Conservation (phyloP, 2,797 vertebrate genomes). For the Lophotriccus pileatus region DNA sequence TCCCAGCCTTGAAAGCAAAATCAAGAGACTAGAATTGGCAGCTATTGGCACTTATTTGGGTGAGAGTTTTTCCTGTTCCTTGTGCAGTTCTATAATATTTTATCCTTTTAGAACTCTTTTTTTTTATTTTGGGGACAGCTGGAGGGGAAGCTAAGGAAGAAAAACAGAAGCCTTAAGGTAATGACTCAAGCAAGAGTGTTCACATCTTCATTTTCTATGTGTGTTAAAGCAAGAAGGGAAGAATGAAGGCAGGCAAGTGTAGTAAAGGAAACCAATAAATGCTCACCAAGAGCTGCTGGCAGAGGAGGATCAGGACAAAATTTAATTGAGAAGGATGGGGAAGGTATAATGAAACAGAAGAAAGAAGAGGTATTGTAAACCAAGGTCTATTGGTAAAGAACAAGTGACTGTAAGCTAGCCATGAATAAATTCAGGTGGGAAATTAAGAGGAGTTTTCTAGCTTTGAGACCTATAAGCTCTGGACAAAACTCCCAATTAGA, state of each 20-base stretch:
- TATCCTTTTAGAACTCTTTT: slow-evolving; percentile 13
- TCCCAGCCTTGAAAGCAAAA: slow-evolving; percentile 57
- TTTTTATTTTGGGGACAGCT: slow-evolving; percentile 1
- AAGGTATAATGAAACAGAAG: background rate
- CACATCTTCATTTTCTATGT: background rate
- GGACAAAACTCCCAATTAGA: background rate
- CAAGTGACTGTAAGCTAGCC: background rate
- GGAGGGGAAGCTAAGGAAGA: slow-evolving; percentile 18
- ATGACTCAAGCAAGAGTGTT: slow-evolving; percentile 21
- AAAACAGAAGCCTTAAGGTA: slow-evolving; percentile 48
- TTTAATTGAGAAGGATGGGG: background rate
- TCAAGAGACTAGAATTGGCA: slow-evolving; percentile 37
- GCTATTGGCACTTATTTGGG: slow-evolving; percentile 10
- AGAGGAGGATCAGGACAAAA: background rate
- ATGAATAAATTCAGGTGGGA: background rate
- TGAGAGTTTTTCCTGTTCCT: background rate
- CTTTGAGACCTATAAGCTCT: background rate
- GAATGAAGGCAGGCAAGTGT: background rate
- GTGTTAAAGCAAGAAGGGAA: background rate
- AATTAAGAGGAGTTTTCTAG: background rate
- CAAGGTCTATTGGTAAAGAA: background rate
- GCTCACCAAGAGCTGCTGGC: background rate
- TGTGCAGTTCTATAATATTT: slow-evolving; percentile 17
- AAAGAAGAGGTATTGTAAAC: background rate
- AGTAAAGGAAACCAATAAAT: background rate